phyloP scores from a whole-genome alignment of 92 coral and sea anemone species.

The Anthopleura xanthogrammica region DNA sequence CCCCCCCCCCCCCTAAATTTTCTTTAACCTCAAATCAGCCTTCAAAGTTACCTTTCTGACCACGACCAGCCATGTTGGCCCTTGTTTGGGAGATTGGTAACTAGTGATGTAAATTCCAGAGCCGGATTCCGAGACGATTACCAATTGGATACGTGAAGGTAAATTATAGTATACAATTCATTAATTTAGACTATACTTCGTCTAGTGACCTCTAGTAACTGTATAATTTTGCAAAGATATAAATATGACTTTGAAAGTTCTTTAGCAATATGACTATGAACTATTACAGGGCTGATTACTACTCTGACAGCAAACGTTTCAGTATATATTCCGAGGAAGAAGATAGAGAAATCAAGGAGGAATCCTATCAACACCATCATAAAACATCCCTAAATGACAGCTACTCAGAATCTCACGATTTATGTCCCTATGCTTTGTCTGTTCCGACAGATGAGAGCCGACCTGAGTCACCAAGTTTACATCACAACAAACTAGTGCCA shows the following conservation, averaged over 20 bases:
- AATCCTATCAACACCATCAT: not conserved
- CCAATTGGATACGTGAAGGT: not conserved
- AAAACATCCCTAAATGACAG: not conserved
- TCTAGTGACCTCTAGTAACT: not conserved
- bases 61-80: not conserved
- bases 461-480: no score
- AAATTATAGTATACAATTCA: not conserved
- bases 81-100: not conserved
- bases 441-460: no score
- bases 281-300: not conserved
- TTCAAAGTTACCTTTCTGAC: not conserved
- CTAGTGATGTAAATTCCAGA: not conserved
- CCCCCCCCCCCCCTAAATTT: no score
- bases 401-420: no score
- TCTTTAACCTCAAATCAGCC: not conserved
- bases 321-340: not conserved
- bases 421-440: no score
- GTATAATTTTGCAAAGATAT: not conserved
- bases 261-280: not conserved
- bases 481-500: no score
- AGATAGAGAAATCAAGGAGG: not conserved
- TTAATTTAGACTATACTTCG: not conserved
- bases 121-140: not conserved
- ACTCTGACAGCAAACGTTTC: not conserved
- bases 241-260: not conserved